A percentile compares a stretch with the other conserved stretches of the same genome.
Conservation (phyloP, 2,888 invertebrate species). For the Brachyptera risi region DNA sequence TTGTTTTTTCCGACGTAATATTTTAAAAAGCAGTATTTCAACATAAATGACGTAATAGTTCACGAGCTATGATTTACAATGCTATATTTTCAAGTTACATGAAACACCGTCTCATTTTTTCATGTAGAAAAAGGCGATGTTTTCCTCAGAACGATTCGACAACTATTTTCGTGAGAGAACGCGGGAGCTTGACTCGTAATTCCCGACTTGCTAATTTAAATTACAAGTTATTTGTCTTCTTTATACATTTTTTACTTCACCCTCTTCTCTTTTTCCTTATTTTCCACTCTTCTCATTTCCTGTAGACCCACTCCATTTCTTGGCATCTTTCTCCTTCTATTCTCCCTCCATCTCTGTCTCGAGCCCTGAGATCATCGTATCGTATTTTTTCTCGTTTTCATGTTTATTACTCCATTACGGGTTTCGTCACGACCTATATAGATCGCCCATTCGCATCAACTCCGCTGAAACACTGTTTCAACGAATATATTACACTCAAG, state of each 20-base stretch:
- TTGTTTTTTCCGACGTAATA: not conserved
- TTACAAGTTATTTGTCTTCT: constrained; percentile 10
- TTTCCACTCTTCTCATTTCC: constrained; percentile 12
- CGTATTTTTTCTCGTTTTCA: not conserved
- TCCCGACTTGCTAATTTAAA: constrained; percentile 14
- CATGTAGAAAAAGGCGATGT: not conserved
- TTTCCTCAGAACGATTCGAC: not conserved
- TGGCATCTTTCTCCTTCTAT: not conserved
- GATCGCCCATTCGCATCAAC: not conserved
- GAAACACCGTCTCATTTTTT: not conserved
- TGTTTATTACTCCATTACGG: constrained; percentile 2
- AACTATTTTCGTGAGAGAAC: not conserved
- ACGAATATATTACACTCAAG: not conserved
- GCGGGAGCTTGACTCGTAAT: not conserved
- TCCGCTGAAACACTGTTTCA: no score
- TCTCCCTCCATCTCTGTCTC: not conserved
- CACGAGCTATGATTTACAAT: not conserved
- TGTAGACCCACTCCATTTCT: not conserved
- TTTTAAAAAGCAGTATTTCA: not conserved
- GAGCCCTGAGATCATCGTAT: not conserved
- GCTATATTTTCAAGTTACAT: not conserved
- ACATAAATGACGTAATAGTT: not conserved
- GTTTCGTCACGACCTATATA: not conserved
- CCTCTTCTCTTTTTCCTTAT: not conserved
- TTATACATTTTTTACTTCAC: not conserved